Evolutionary conservation across 2,888 invertebrate species (phyloP), one percentile per base, ranked within the genome.

Genomic region (Linnaemya tessellans): DNA sequence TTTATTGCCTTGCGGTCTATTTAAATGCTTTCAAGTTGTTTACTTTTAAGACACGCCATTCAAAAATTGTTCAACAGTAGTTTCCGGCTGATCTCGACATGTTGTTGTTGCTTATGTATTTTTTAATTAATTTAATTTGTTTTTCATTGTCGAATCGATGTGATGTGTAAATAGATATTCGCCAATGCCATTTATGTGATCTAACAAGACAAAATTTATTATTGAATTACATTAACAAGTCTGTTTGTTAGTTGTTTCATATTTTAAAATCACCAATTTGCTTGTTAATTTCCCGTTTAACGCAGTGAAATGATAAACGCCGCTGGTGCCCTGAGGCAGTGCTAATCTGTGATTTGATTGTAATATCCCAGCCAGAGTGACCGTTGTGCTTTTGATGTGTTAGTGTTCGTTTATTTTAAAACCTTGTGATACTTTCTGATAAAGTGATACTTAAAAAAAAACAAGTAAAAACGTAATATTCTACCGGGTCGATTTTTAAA

Each of bases 71-170:
- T 22, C 43, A 43, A 64, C 70, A 64, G 30, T 46, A 30, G 10
- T 71, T 64, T 80, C 54, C 80, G 64, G 46, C 56, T 38, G 22
- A n/a, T 56, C 30, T 60, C 35, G 38, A 46, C 64, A 64, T 49
- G 56, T 41, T 41, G 11, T 41, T 41, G 30, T 30, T 41, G 51
- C 20, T 68, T 18, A 30, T 30, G 8, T 64, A 20, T 25, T 38
- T 9, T 43, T 0, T 46, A 46, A 20, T 0, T 46, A 46, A 20
- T 65, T 65, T 20, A 0, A 38, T 41, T 20, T 11, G 8, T 11
- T 49, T 62, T 49, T 49, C 9, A 35, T 22, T 25, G 35, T 8
- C 15, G 30, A 9, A 62, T 30, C 30, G 18, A 62, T 68, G 51
- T 70, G 41, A 51, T 70, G 51, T 70, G 30, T 65, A 3, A 18